Percentiles rank a stretch among this genome's conserved stretches.
These are phyloP conservation scores for Hypothenemus hampei DNA, from an alignment of 1,140 invertebrate species.

Conservation along the genomic window DNA sequence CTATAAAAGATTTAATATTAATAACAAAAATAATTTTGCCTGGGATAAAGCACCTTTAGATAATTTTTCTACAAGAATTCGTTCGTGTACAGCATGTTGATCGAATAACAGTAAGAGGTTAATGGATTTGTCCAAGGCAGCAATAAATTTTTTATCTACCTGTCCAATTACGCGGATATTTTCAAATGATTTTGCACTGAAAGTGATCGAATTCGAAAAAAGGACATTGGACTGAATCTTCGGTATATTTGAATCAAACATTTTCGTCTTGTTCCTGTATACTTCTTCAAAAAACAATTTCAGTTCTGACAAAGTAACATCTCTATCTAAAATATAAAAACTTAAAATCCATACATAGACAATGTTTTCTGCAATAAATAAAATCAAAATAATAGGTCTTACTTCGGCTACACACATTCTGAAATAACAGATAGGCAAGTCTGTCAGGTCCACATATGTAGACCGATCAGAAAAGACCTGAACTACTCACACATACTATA, in stretches of 20 bases:
- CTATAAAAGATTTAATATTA: constrained; percentile 20
- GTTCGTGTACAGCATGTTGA: constrained; percentile 73
- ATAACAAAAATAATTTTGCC: too few species aligned
- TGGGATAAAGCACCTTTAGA: constrained; percentile 39
- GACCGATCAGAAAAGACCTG: too few species aligned
- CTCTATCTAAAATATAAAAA: too few species aligned
- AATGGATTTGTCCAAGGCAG: constrained; percentile 41
- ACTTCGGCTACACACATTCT: too few species aligned
- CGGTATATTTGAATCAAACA: constrained; percentile 31
- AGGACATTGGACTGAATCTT: constrained; percentile 14
- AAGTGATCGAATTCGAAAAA: constrained; percentile 22
- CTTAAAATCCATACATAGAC: too few species aligned
- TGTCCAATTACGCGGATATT: constrained; percentile 56
- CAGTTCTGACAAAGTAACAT: constrained; percentile 36
- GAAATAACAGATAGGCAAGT: too few species aligned
- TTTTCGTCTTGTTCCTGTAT: constrained; percentile 36
- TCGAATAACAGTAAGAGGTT: constrained; percentile 60
- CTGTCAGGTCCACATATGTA: too few species aligned
- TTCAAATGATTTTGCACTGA: constrained; percentile 36
- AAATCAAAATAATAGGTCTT: too few species aligned
- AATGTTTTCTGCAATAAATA: too few species aligned
- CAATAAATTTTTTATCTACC: constrained; percentile 66
- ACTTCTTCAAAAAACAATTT: constrained; percentile 39
- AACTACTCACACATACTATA: too few species aligned
- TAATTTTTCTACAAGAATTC: constrained; percentile 59